Evolutionary conservation across 2,113 vertebrate genomes (phyloP).

Genomic region (Ptilorrhoa leucosticta): DNA sequence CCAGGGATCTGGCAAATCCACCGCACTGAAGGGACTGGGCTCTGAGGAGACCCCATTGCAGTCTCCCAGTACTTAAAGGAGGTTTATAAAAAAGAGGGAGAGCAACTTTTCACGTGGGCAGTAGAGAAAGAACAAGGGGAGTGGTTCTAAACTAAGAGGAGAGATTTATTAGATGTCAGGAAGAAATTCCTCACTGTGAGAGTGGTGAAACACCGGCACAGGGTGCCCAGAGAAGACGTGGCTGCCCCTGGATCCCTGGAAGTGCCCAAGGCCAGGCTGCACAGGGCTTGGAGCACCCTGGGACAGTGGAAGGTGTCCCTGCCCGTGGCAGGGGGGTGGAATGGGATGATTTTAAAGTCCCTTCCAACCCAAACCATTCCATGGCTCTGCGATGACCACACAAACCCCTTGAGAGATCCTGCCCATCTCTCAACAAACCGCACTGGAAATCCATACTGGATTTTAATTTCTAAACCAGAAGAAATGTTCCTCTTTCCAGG

Average conservation of each 20-base stretch:
- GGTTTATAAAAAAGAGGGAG: not conserved
- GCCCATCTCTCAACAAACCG: not conserved
- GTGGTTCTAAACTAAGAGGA: not conserved
- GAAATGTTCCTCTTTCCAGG: not conserved
- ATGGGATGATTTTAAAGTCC: not conserved
- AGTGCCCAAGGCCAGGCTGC: not conserved
- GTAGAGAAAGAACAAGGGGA: not conserved
- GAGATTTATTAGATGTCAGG: not conserved
- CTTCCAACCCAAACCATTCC: not conserved
- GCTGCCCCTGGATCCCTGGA: not conserved
- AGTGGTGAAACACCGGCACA: accelerated
- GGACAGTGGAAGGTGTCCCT: not conserved
- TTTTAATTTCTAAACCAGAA: not conserved
- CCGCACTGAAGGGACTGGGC: not conserved
- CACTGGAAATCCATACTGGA: not conserved
- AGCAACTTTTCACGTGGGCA: not conserved
- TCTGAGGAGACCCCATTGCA: not conserved
- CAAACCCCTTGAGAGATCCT: not conserved
- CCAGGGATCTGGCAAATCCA: not conserved
- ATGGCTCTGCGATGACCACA: not conserved
- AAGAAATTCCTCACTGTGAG: not conserved
- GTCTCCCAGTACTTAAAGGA: no score
- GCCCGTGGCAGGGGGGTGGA: not conserved
- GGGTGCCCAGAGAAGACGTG: not conserved
- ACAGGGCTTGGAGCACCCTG: accelerated